A percentile compares a stretch with the other conserved stretches of the same genome.
Evolutionary conservation across 1,140 invertebrate species (phyloP).

Genomic region (Diorhabda elongata): DNA sequence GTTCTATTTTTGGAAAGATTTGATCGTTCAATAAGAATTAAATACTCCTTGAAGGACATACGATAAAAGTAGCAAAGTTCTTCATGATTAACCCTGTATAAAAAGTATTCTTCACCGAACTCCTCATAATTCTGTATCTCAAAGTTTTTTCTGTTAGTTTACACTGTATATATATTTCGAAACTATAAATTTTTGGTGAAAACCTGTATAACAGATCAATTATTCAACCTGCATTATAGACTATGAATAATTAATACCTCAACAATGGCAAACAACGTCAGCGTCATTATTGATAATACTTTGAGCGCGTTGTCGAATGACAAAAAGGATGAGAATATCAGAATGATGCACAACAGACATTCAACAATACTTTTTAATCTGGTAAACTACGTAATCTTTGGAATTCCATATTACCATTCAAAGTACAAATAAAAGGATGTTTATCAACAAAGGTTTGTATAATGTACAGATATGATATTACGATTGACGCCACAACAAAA

Average conservation of each 20-base stretch:
- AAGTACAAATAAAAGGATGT: constrained; percentile 3
- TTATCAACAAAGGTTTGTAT: constrained; percentile 1
- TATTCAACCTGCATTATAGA: no score
- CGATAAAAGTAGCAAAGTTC: no score
- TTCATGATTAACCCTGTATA: no score
- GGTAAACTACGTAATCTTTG: constrained; percentile 1
- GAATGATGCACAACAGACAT: neutral
- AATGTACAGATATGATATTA: constrained; percentile 2
- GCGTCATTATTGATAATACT: neutral
- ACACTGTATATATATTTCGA: no score
- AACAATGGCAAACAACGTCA: neutral
- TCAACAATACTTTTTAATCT: neutral
- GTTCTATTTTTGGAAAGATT: no score
- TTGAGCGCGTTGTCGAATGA: neutral
- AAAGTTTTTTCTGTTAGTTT: no score
- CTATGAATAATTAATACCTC: neutral
- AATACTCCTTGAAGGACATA: no score
- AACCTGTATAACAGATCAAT: no score
- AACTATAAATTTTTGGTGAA: no score
- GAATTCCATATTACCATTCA: neutral
- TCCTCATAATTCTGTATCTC: no score
- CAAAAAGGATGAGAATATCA: neutral
- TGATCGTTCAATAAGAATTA: no score
- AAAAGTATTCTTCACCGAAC: no score
- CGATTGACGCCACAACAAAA: neutral